phyloP scores from a whole-genome alignment of 2,797 vertebrate species.

The Gobionotothen gibberifrons region DNA sequence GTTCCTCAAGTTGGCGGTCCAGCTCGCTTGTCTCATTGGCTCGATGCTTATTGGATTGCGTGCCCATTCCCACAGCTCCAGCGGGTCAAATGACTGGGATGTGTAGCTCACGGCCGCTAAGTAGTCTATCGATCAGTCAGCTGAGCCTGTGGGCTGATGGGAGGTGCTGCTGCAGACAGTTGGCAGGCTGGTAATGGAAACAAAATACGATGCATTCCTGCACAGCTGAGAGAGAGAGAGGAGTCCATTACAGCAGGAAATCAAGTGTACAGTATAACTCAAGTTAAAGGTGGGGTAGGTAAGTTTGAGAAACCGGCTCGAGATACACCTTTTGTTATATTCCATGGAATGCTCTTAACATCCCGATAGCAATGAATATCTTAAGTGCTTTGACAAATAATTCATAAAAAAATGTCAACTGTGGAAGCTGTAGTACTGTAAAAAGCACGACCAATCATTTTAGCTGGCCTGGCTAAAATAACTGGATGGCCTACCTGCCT shows the following conservation, averaged over 20 bases:
- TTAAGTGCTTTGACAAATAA: too few species aligned
- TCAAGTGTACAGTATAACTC: constrained; percentile 11
- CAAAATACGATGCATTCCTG: constrained; percentile 53
- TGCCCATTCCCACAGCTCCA: constrained; percentile 64
- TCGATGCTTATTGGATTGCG: constrained; percentile 77
- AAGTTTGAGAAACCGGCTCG: too few species aligned
- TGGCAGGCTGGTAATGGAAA: constrained; percentile 46
- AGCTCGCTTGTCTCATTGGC: constrained; percentile 47
- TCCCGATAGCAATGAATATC: too few species aligned
- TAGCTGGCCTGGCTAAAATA: too few species aligned
- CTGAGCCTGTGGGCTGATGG: constrained; percentile 59
- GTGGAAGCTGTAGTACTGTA: too few species aligned
- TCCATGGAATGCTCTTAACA: too few species aligned
- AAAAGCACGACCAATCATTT: too few species aligned
- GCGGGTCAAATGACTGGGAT: constrained; percentile 75
- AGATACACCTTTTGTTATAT: too few species aligned
- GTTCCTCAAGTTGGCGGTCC: constrained; percentile 48
- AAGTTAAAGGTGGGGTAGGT: too few species aligned
- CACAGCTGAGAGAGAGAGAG: constrained; percentile 41
- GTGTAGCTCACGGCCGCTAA: constrained; percentile 68
- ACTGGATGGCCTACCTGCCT: too few species aligned
- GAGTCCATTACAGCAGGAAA: constrained; percentile 24
- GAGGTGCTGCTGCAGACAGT: constrained; percentile 53
- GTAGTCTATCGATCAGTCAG: constrained; percentile 72
- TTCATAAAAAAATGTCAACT: too few species aligned